Evolutionary conservation across 2,888 invertebrate genomes (phyloP), one percentile per base, ranked within the genome.

Genomic region (Brachycybe producta): DNA sequence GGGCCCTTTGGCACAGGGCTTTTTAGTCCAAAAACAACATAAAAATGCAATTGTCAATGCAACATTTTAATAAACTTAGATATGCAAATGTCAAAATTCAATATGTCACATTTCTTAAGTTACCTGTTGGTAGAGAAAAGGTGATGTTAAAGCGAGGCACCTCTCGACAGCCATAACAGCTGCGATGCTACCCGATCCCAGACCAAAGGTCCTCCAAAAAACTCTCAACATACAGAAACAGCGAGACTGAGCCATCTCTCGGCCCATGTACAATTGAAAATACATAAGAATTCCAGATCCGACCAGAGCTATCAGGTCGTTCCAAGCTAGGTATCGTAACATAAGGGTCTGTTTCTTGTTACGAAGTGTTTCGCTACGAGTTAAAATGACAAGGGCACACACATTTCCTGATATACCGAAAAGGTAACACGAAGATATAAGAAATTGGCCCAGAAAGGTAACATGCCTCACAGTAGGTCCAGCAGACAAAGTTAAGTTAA

Each of bases 71-170:
- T n/a, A n/a, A n/a, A n/a, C n/a, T n/a, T n/a, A n/a, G n/a, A n/a
- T n/a, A n/a, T n/a, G n/a, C n/a, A n/a, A n/a, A n/a, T n/a, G n/a
- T n/a, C n/a, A n/a, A n/a, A n/a, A n/a, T n/a, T n/a, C n/a, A n/a
- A n/a, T n/a, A n/a, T n/a, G n/a, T n/a, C n/a, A n/a, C 19, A 15
- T 11, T 28, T 26, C 47, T 26, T 17, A 46, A 19, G 49, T 55
- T 68, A 87, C 87, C 80, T 84, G 84, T 67, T 86, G 86, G 66
- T 87, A 88, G 60, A 83, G 73, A 68, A 88, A 88, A 34, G 87
- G 87, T 57, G 82, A 74, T 11, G 87, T 85, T 58, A 88, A 75
- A 21, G 88, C 87, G 62, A 87, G 73, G 78, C 83, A 88, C 57
- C 88, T 73, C 68, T 88, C 87, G 30, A 80, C 75, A 11, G 87